Evolutionary conservation across 2,888 invertebrate genomes (phyloP).

Genomic region (Caenorhabditis sp.): DNA sequence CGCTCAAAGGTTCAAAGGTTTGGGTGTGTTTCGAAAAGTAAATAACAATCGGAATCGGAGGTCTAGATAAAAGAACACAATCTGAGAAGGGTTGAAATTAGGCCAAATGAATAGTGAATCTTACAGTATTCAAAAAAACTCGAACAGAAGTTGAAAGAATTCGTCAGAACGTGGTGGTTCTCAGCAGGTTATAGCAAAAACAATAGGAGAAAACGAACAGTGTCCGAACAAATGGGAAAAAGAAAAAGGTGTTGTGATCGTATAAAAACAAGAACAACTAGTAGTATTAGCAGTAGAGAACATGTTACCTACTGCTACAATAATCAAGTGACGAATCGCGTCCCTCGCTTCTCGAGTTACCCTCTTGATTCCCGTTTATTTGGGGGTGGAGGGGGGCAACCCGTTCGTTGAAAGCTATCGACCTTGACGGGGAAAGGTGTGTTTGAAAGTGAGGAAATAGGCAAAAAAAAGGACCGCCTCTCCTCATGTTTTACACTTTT

Average conservation of each 20-base stretch:
- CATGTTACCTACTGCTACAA: constrained; percentile 14
- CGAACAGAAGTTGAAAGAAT: no score
- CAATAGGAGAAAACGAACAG: neutral
- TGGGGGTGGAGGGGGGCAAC: no score
- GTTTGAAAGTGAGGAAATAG: neutral
- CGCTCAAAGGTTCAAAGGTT: no score
- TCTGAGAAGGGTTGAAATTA: no score
- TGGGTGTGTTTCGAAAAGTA: no score
- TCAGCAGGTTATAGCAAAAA: no score
- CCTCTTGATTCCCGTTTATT: constrained; percentile 12
- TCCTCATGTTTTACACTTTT: constrained; percentile 14
- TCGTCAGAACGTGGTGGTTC: no score
- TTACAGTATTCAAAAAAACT: no score
- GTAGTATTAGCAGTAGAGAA: constrained; percentile 2
- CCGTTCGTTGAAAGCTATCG: constrained; percentile 23
- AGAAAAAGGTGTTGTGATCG: neutral
- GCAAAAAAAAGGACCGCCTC: neutral
- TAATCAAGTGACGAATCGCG: constrained; percentile 14
- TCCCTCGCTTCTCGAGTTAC: constrained; percentile 1
- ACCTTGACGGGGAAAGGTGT: constrained; percentile 9
- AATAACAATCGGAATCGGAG: no score
- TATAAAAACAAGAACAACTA: constrained; percentile 1
- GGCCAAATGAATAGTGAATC: no score
- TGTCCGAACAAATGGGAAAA: constrained; percentile 3
- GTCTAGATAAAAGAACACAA: no score